Percentiles rank a stretch among this genome's conserved stretches.
phyloP scores from a whole-genome alignment of 2,113 vertebrate species.

The Pterophyllum scalare region DNA sequence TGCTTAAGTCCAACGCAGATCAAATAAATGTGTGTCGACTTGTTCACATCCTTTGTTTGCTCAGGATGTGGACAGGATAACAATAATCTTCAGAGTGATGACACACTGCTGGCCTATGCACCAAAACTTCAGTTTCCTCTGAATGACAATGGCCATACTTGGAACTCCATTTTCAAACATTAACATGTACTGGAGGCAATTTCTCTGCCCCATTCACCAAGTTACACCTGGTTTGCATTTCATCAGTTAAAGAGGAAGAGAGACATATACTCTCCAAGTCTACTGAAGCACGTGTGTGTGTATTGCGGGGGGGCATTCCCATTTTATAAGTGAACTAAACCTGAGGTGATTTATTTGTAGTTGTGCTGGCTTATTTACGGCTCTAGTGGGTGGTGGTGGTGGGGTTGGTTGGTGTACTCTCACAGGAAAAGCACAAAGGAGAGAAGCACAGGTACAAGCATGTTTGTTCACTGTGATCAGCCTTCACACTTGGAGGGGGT shows the following conservation, averaged over 20 bases:
- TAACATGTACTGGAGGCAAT: neutral
- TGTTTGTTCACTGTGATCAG: conserved; percentile 66
- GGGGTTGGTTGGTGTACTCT: neutral
- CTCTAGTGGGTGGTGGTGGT: neutral
- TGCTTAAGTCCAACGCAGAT: conserved; percentile 2
- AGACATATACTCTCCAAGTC: neutral
- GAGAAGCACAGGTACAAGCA: conserved; percentile 70
- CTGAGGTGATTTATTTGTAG: neutral
- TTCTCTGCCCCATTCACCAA: neutral
- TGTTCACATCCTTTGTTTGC: conserved; percentile 37
- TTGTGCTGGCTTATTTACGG: neutral
- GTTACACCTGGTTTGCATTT: conserved; percentile 22
- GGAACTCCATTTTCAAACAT: conserved; percentile 3
- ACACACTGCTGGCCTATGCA: conserved; percentile 37
- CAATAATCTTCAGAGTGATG: conserved; percentile 42
- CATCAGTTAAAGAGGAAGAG: neutral
- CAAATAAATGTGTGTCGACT: conserved; percentile 6
- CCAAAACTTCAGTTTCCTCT: conserved; percentile 33
- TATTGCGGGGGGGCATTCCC: fast-evolving
- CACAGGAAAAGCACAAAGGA: conserved; percentile 32
- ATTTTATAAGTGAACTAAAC: neutral
- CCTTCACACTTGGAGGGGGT: conserved; percentile 42
- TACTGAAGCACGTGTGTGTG: neutral
- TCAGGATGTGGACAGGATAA: conserved; percentile 18
- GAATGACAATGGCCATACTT: neutral